Base-by-base conservation (phyloP, 2,797 vertebrate species). In the Rhynchotus rufescens region DNA sequence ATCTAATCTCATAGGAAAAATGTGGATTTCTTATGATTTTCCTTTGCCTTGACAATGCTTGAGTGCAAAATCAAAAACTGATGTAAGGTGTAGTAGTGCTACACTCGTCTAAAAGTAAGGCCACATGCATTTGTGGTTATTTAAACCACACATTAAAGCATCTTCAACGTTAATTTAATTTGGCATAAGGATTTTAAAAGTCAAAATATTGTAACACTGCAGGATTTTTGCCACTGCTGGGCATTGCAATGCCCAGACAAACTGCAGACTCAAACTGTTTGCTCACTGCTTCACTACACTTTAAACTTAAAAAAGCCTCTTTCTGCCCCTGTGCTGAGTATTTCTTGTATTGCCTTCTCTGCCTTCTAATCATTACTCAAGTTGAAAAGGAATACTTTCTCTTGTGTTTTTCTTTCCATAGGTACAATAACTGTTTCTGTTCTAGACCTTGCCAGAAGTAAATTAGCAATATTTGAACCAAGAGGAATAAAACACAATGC, bases 241-340 rank as follows among this genome's bases (percentile, higher is more conserved):
- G 36, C 36, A 36, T 1, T 79, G n/a, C 49, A 89, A 84, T 16
- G 28, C 28, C 52, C 52, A 84, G 77, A 45, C 67, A 61, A 49
- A 45, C 45, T 77, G 68, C 85, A 80, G 72, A 80, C 4, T 2
- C 65, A 73, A 80, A n/a, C 44, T 87, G 19, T 81, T 34, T 61
- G 49, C 32, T 88, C 56, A 57, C 64, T 86, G 71, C 83, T 90
- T 59, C 61, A 25, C 34, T 32, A 44, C 68, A 36, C n/a, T 75
- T n/a, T n/a, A n/a, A n/a, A n/a, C n/a, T n/a, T n/a, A n/a, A n/a
- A n/a, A n/a, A n/a, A n/a, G n/a, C n/a, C 36, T 83, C 89, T 97
- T 97, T 91, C 94, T 95, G 80, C 91, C 79, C 80, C 86, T 84
- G 72, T 23, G 67, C 80, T 68, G 69, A 88, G 79, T 34, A 34